Conservation (phyloP, 2,113 vertebrate genomes). For the Connochaetes taurinus region DNA sequence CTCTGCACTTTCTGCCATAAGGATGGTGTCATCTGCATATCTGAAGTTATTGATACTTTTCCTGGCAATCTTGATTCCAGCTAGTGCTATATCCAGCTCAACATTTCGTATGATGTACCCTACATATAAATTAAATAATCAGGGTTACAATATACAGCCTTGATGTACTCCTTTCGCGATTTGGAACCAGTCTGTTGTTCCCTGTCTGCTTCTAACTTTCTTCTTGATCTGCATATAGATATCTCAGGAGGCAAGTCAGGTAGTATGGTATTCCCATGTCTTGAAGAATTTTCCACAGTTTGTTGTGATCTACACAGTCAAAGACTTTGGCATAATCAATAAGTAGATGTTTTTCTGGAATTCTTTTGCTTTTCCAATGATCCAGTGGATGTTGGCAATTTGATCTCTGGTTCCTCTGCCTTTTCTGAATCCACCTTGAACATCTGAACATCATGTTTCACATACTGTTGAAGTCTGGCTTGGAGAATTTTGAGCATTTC, state of each 20-base stretch:
- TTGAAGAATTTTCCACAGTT: neutral
- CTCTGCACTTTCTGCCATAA: neutral
- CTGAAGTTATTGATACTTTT: neutral
- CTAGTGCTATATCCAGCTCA: accelerated
- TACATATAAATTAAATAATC: neutral
- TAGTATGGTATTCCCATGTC: neutral
- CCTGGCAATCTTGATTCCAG: neutral
- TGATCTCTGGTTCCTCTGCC: neutral
- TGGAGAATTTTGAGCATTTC: neutral
- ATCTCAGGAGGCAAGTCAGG: neutral
- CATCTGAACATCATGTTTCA: neutral
- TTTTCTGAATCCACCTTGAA: neutral
- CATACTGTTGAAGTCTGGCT: accelerated
- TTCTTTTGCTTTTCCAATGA: neutral
- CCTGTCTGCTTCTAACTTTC: neutral
- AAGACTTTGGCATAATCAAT: neutral
- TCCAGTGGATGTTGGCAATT: neutral
- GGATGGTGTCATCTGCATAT: neutral
- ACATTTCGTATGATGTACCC: neutral
- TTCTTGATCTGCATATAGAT: neutral
- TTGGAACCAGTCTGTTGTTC: neutral
- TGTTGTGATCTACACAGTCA: neutral
- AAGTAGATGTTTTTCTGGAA: neutral
- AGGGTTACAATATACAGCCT: neutral
- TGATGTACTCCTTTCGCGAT: neutral